Evolutionary conservation across 2,797 vertebrate species (phyloP), one percentile per base, ranked within the genome.

Genomic region (Chrosomus eos): DNA sequence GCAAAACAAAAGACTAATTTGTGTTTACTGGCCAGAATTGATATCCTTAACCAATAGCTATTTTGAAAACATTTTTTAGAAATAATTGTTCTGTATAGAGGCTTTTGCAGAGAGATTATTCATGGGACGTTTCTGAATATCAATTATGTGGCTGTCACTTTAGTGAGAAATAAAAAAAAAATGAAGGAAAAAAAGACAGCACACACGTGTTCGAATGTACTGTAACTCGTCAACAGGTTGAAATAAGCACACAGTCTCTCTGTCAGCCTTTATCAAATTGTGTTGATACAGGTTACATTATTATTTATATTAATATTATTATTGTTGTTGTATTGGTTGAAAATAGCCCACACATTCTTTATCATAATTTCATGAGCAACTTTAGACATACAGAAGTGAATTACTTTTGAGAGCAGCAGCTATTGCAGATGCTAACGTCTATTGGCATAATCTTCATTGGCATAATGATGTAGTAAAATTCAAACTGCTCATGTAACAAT

Each of bases 51-150:
- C 31, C 58, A 79, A 79, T 64, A n/a, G n/a, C n/a, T n/a, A 31
- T 16, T 26, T 58, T 60, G 55, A 36, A 62, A 48, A 28, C n/a
- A 76, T 74, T 75, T 62, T 38, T 38, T 72, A 10, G 64, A 81
- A 28, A 64, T 36, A 38, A 68, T 21, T 48, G 26, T 82, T 80
- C 36, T 53, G 48, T 82, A 28, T 7, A 80, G 58, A 73, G 5
- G 67, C 76, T 76, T 53, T 70, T 43, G 62, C 18, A 68, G 71
- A 85, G 53, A 71, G 80, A 76, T 55, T 67, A 43, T 53, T 48
- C 7, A 48, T 79, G 43, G 48, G 73, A 77, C 31, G 36, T 64
- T 43, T 66, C 43, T 60, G 55, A 86, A 86, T 33, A 74, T 31
- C n/a, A 73, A 38, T 48, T 84, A 5, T 45, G 7, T 48, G 26